Percentiles rank a stretch among this genome's conserved stretches.
Conservation (phyloP, 2,113 vertebrate species). For the Grammomys dolichurus region DNA sequence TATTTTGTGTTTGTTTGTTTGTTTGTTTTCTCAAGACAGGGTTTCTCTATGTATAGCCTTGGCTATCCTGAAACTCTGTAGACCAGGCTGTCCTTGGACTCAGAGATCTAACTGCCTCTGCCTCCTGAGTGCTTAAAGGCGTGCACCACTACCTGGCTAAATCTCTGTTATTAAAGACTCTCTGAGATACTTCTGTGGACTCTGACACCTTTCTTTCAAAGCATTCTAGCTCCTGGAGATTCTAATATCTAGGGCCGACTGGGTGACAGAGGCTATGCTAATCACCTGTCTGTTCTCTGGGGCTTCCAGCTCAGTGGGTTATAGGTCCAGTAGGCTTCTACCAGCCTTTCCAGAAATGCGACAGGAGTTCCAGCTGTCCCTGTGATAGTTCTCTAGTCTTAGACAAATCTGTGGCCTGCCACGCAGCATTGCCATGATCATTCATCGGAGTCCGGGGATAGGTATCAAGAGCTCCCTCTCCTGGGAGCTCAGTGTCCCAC, state of each 20-base stretch:
- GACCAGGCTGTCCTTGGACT: no score
- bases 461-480: not conserved
- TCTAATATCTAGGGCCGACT: not conserved
- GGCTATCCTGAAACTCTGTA: no score
- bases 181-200: not conserved
- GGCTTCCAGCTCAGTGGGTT: not conserved
- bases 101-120: no score
- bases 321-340: not conserved
- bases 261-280: not conserved
- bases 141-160: no score
- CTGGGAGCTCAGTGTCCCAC: not conserved
- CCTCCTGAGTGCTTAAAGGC: no score
- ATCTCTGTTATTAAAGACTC: not conserved
- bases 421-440: not conserved
- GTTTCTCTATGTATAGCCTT: no score
- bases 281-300: not conserved
- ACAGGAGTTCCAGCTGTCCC: not conserved
- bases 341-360: not conserved
- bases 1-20: no score
- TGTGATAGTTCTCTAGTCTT: not conserved
- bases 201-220: not conserved
- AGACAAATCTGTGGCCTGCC: not conserved
- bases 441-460: not conserved
- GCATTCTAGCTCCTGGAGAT: not conserved
- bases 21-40: no score